Evolutionary conservation across 1,140 invertebrate species (phyloP), one percentile per base, ranked within the genome.

Genomic region (Aphelenchoides besseyi): DNA sequence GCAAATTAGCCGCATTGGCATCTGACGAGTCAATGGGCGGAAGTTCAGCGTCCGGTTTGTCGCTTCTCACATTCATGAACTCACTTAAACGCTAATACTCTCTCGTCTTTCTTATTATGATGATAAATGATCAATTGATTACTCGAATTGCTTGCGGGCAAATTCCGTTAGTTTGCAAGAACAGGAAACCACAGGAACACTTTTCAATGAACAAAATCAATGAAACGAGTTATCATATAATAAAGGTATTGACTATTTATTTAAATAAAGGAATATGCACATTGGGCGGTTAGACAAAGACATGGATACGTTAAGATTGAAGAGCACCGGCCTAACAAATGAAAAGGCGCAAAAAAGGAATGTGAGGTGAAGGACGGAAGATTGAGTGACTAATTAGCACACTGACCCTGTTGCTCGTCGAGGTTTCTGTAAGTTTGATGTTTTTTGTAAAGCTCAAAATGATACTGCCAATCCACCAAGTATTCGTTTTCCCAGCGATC

Each of bases 401-500:
- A 59, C 18, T 59, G 55, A 8, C 18, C 55, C 18, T 8, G 32
- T 53, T 66, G 16, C 1, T 78, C 70, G 70, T 79, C 77, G 0
- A 54, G 16, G 28, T 74, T 68, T 5, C 74, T 52, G 62, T 81
- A 81, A 2, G 68, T 70, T 64, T 81, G 81, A 67, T 83, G 79
- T 68, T 79, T 75, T 74, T 82, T 83, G 68, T 85, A 84, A 63
- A 84, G 83, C 33, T 87, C 85, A 73, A 86, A 87, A 74, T 87
- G 85, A 57, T 74, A 75, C 73, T 87, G 85, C 87, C 86, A 87
- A 69, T 87, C 86, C 2, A 85, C 82, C 26, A 87, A 87, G 72
- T 87, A 87, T 54, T 84, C 76, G n/a, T 85, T 86, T 64, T 85
- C 85, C 86, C 87, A 87, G 63, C 85, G 80, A 71, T 85, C 72